Base-by-base conservation (phyloP, 2,797 vertebrate genomes). In the Hemibagrus guttatus region DNA sequence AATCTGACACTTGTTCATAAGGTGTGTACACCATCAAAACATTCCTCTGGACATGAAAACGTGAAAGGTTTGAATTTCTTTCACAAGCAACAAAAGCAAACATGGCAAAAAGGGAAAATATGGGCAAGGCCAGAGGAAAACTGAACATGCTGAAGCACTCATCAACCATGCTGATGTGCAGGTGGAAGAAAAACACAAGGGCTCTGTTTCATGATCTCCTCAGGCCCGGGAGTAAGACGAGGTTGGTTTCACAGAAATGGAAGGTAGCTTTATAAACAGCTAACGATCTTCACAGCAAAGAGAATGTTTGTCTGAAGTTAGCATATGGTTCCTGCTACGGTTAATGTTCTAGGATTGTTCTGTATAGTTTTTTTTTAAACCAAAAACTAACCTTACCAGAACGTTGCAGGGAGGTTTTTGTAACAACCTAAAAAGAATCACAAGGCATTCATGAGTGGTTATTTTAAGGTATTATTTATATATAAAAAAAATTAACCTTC, bases 161-260 rank as follows among this genome's bases (percentile, higher is more conserved):
- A 80, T 17, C 13, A 46, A 21, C 1, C 54, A 59, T 3, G 12
- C 42, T 59, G 26, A 6, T 49, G 31, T 58, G 64, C 84, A 72
- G 69, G 64, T 52, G 63, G 59, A 88, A 88, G 54, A 90, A 90
- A 90, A 90, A 90, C 81, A 74, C 35, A 26, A 39, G 82, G 58
- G 82, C 82, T 85, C 83, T 93, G 91, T 93, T 93, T 91, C 90
- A 88, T 87, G 92, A 90, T 76, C 90, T 91, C 90, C 46, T 61
- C 56, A 0, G 35, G 28, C 26, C 83, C 16, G 72, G 71, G 80
- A 91, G 89, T 35, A 23, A 61, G 81, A 90, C 86, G 89, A 91
- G 90, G 89, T 88, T 83, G 91, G 87, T 90, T 94, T 92, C 87
- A 89, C 90, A 93, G 93, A 94, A 79, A 91, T 93, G 90, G 86